Conservation (phyloP, 2,888 invertebrate genomes). For the Rhodophaea formosa region DNA sequence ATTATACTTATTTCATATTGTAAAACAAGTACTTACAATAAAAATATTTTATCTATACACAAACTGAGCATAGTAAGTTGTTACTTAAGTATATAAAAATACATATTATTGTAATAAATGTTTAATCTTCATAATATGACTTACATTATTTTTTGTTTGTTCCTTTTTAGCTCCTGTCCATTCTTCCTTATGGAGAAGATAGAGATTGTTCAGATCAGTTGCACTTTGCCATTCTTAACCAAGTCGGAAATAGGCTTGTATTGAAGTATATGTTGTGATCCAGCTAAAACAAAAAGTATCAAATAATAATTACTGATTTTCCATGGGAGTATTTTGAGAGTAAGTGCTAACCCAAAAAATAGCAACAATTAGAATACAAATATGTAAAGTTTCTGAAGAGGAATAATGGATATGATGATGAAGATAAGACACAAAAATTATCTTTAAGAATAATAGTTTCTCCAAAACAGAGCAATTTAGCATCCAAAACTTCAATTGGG, state of each 20-base stretch:
- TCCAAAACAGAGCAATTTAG: no score
- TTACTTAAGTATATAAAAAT: background rate
- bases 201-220: slow-evolving; percentile 71
- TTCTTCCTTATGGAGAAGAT: slow-evolving; percentile 7
- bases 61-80: background rate
- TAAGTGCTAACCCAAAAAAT: no score
- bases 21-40: background rate
- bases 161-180: background rate
- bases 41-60: background rate
- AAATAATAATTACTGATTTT: no score
- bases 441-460: no score
- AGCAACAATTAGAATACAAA: no score
- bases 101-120: background rate
- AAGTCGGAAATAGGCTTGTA: slow-evolving; percentile 88
- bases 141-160: background rate
- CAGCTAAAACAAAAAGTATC: slow-evolving; percentile 64
- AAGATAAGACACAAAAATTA: no score
- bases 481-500: no score
- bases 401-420: no score
- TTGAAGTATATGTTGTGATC: slow-evolving; percentile 90
- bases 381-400: no score
- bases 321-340: no score
- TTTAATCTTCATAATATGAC: background rate
- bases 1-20: background rate
- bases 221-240: slow-evolving; percentile 87